Conservation (phyloP, 2,797 vertebrate species). For the Uromys caudimaculatus region DNA sequence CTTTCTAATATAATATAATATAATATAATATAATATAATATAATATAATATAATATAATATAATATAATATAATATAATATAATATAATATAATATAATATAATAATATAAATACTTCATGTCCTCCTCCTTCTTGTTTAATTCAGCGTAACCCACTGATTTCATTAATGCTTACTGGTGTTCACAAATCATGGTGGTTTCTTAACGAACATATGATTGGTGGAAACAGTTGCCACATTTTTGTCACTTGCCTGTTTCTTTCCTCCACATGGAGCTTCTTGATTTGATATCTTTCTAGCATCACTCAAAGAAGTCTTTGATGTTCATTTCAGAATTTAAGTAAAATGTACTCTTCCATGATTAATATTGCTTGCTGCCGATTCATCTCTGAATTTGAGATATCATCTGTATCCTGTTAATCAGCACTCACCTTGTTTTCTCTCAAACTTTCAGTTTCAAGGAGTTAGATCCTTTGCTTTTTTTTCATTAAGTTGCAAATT, state of each 20-base stretch:
- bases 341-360: not conserved
- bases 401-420: not conserved
- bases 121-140: not conserved
- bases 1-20: not conserved
- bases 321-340: not conserved
- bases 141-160: not conserved
- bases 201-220: not conserved
- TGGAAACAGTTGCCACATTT: not conserved
- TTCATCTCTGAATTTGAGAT: not conserved
- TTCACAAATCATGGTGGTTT: not conserved
- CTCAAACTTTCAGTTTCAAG: not conserved
- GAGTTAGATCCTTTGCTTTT: not conserved
- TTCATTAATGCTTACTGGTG: not conserved
- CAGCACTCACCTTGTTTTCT: not conserved
- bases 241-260: not conserved
- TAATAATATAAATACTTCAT: not conserved
- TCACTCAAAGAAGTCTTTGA: not conserved
- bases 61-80: not conserved
- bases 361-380: not conserved
- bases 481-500: not conserved
- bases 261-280: not conserved
- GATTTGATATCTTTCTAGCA: not conserved
- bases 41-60: too few relatives aligned
- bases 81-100: too few relatives aligned
- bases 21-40: too few relatives aligned